These are phyloP conservation scores for Neotoxoptera formosana DNA, from an alignment of 1,140 invertebrate genomes.

Conservation along the genomic window DNA sequence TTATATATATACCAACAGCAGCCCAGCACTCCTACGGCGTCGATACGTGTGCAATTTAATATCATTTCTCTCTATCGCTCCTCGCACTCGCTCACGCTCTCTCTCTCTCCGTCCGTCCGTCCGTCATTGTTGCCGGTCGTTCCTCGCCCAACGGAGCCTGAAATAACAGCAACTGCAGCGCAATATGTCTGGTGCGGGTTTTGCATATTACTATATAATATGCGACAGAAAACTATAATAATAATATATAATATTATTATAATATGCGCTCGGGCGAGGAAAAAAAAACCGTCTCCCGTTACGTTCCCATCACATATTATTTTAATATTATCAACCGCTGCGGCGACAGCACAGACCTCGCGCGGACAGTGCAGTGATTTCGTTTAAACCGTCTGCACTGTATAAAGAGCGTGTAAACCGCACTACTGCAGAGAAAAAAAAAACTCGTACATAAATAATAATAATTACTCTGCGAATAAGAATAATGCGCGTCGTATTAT, in stretches of 20 bases:
- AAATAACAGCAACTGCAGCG: not conserved
- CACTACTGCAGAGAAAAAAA: not conserved
- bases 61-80: not conserved
- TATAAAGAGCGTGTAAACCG: not conserved
- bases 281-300: not conserved
- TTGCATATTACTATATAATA: not conserved
- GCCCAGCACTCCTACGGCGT: not conserved
- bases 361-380: not conserved
- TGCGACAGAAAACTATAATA: not conserved
- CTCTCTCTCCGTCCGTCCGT: too few species aligned
- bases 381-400: not conserved
- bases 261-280: not conserved
- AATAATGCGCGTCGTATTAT: too few species aligned
- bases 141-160: not conserved
- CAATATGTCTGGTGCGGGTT: not conserved
- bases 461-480: not conserved
- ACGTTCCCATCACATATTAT: not conserved
- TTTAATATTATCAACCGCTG: not conserved
- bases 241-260: not conserved
- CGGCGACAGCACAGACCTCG: too few species aligned
- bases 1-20: not conserved
- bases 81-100: too few species aligned
- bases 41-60: conserved; percentile 15
- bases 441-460: not conserved
- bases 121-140: not conserved